Base-by-base conservation (phyloP, 2,797 vertebrate genomes). In the Callimico goeldii region DNA sequence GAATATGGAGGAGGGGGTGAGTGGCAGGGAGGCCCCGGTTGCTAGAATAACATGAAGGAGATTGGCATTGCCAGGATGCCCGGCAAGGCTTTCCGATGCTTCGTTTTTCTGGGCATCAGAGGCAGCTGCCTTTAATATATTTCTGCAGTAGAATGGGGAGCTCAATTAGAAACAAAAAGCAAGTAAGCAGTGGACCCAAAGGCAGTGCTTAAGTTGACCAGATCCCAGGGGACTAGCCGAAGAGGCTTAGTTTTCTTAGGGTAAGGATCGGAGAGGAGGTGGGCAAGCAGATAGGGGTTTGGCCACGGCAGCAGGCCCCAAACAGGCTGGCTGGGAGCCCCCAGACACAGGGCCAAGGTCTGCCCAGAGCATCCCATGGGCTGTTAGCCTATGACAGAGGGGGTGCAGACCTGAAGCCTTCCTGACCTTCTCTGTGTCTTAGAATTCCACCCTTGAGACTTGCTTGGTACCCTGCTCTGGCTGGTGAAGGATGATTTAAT, bases 91-190 rank as follows among this genome's bases (percentile, higher is more conserved):
- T 95, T 97, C 95, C 36, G 97, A 97, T 94, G 95, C 95, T 98
- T 98, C 95, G 26, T 98, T 95, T 98, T 98, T 97, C 95, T 95
- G 98, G 97, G 97, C 98, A 97, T 93, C 67, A 92, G 95, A 98
- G 98, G 97, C 98, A 97, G 97, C 98, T 98, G 97, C 94, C 85
- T 98, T 95, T 97, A 98, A 97, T 72, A n/a, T 84, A 82, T 96
- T 98, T 97, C 92, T 96, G 97, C 97, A 64, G 97, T 84, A 97
- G 98, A 98, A 90, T 80, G 87, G 93, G 96, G 98, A 97, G 96
- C 97, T 98, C 95, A 33, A 90, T 97, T 98, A 97, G 98, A 96
- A 97, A 95, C 84, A 5, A 94, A 98, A 98, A 98, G 94, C 97
- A 95, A 98, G 98, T 94, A 96, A 98, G 80, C 91, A n/a, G 97